phyloP scores from a whole-genome alignment of 2,113 vertebrate species.

The Carassius gibelio region DNA sequence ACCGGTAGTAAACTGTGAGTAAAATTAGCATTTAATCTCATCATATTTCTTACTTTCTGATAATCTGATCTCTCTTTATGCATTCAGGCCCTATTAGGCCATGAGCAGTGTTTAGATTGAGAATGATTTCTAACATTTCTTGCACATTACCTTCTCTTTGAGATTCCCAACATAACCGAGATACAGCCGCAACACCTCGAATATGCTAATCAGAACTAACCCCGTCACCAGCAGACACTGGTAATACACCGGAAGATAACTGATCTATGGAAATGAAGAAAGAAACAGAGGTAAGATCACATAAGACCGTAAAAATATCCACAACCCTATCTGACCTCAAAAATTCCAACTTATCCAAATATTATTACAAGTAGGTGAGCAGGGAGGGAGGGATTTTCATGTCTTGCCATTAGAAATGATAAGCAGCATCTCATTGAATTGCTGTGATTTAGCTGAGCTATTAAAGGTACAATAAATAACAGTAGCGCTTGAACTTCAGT shows the following conservation, averaged over 20 bases:
- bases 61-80: slow-evolving; percentile 27
- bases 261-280: slow-evolving; percentile 68
- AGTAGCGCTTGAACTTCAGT: neutral
- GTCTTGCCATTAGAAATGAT: neutral
- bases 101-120: slow-evolving; percentile 55
- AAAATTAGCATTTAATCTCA: no score
- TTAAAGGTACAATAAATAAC: neutral
- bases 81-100: neutral
- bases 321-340: neutral
- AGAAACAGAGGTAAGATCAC: no score
- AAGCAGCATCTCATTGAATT: neutral
- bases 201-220: slow-evolving; percentile 73
- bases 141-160: slow-evolving; percentile 79
- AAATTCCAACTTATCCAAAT: neutral
- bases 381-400: no score
- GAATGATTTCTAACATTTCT: neutral
- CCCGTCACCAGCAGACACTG: slow-evolving; percentile 79
- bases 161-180: slow-evolving; percentile 86
- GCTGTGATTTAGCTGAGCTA: neutral
- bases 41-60: neutral
- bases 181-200: slow-evolving; percentile 77
- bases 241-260: slow-evolving; percentile 78
- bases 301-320: neutral
- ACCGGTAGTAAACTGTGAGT: no score
- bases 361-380: neutral